phyloP scores from a whole-genome alignment of 2,888 invertebrate species.

The Nebria brevicollis region DNA sequence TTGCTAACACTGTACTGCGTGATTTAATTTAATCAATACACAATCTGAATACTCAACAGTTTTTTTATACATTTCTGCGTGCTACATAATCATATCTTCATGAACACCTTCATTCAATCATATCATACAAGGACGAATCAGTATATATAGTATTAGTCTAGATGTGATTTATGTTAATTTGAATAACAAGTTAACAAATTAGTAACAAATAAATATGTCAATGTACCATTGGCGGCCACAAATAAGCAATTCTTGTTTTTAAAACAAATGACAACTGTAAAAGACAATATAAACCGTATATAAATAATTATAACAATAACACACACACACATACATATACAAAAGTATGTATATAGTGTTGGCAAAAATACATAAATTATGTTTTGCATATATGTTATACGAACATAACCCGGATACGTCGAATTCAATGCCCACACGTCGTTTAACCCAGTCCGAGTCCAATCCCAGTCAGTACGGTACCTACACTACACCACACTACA shows the following conservation, averaged over 20 bases:
- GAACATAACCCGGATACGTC: conserved; percentile 29
- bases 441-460: conserved; percentile 3
- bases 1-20: neutral
- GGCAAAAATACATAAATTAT: conserved; percentile 30
- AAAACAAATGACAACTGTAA: neutral
- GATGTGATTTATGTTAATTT: too few relatives aligned
- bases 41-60: too few relatives aligned
- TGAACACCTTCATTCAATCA: neutral
- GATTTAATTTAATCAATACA: neutral
- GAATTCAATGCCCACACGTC: conserved; percentile 19
- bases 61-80: neutral
- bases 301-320: conserved; percentile 13
- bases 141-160: too few relatives aligned
- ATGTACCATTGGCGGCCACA: too few relatives aligned
- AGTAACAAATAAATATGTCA: too few relatives aligned
- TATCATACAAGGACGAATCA: too few relatives aligned
- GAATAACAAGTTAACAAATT: too few relatives aligned
- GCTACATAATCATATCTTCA: neutral
- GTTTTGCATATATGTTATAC: conserved; percentile 25
- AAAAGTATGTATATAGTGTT: neutral
- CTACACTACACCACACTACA: neutral
- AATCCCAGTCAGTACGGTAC: neutral
- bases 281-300: neutral
- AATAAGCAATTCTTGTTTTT: neutral
- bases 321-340: neutral